Evolutionary conservation across 2,888 invertebrate genomes (phyloP).

Genomic region (Cheilosia soror): DNA sequence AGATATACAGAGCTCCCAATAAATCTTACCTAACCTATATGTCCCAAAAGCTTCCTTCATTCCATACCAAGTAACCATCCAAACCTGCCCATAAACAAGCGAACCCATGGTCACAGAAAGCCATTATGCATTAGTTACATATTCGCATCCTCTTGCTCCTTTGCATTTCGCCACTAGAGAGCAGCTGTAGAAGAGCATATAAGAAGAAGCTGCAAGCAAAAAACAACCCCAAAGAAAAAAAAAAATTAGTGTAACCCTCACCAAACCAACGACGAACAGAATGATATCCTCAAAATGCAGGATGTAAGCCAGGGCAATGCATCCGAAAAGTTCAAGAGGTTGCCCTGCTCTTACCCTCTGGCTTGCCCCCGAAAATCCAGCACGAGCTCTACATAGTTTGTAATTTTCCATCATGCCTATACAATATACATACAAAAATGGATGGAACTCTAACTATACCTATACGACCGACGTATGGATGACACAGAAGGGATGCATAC

Average conservation of each 20-base stretch:
- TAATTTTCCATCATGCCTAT: slow-evolving; percentile 50
- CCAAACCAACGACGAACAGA: slow-evolving; percentile 39
- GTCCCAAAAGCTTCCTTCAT: slow-evolving; percentile 23
- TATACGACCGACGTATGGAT: slow-evolving; percentile 1
- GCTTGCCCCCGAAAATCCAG: slow-evolving; percentile 55
- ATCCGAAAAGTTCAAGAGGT: slow-evolving; percentile 69
- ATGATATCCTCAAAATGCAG: slow-evolving; percentile 62
- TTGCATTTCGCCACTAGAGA: slow-evolving; percentile 38
- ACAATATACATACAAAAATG: not conserved
- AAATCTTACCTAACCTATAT: slow-evolving; percentile 54
- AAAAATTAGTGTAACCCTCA: slow-evolving; percentile 21
- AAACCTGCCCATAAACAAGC: slow-evolving; percentile 39
- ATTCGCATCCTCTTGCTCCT: slow-evolving; percentile 31
- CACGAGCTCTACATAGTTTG: slow-evolving; percentile 23
- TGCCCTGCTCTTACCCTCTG: slow-evolving; percentile 62
- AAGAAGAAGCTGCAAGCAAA: slow-evolving; percentile 17
- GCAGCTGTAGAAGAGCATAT: not conserved
- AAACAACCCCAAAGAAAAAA: slow-evolving; percentile 13
- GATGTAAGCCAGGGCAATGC: slow-evolving; percentile 68
- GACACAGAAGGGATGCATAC: slow-evolving; percentile 54
- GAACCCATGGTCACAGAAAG: slow-evolving; percentile 47
- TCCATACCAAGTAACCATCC: slow-evolving; percentile 11
- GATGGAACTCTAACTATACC: slow-evolving; percentile 30
- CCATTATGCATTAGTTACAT: slow-evolving; percentile 51
- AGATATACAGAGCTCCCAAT: slow-evolving; percentile 40